Percentiles rank a stretch among this genome's conserved stretches.
These are phyloP conservation scores for Axea sp. DNA, from an alignment of 2,888 invertebrate genomes.

Conservation along the genomic window DNA sequence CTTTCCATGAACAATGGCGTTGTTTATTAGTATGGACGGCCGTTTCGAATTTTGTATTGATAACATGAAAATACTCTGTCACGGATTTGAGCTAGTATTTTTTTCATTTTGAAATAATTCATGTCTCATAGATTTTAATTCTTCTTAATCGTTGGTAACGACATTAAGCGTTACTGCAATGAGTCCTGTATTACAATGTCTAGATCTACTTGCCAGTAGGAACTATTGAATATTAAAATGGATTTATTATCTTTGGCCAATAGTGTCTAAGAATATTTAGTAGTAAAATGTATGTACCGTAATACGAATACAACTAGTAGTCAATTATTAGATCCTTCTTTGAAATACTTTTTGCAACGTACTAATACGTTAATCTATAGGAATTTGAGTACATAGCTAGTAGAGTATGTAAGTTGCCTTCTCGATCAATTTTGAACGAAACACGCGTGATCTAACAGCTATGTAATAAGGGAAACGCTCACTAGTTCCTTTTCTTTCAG, in stretches of 20 bases:
- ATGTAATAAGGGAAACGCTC: conserved; percentile 48
- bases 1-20: conserved; percentile 59
- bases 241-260: conserved; percentile 60
- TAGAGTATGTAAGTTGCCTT: conserved; percentile 45
- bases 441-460: conserved; percentile 52
- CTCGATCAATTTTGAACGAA: conserved; percentile 50
- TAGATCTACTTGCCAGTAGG: conserved; percentile 57
- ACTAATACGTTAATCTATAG: conserved; percentile 55
- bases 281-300: conserved; percentile 54
- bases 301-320: conserved; percentile 58
- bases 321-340: conserved; percentile 53
- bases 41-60: conserved; percentile 60
- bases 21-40: conserved; percentile 62
- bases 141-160: conserved; percentile 8
- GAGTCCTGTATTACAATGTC: conserved; percentile 52
- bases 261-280: conserved; percentile 57
- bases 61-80: conserved; percentile 61
- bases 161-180: conserved; percentile 18
- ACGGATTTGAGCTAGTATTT: conserved; percentile 58
- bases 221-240: conserved; percentile 60
- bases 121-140: conserved; percentile 15
- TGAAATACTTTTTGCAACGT: conserved; percentile 56
- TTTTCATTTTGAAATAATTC: conserved; percentile 22
- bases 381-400: conserved; percentile 54
- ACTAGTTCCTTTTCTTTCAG: conserved; percentile 33